A percentile compares a stretch with the other conserved stretches of the same genome.
Conservation (phyloP, 2,797 vertebrate species). For the Rhodeus uyekii region DNA sequence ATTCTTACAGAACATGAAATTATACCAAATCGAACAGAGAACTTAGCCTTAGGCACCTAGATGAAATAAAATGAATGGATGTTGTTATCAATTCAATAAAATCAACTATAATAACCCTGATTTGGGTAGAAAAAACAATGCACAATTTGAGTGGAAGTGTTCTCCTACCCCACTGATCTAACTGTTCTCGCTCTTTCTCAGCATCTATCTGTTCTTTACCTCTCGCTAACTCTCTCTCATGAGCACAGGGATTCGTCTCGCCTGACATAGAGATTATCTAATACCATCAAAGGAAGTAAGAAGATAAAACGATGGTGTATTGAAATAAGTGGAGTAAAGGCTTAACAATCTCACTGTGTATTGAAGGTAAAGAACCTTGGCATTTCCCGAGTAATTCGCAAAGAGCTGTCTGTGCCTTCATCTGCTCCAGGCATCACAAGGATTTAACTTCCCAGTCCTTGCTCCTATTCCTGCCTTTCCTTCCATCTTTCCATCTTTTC, state of each 20-base stretch:
- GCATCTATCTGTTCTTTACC: constrained; percentile 49
- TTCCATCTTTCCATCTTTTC: constrained; percentile 69
- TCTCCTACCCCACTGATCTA: constrained; percentile 74
- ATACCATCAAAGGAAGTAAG: constrained; percentile 80
- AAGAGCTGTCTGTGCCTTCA: constrained; percentile 61
- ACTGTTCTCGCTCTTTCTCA: constrained; percentile 66
- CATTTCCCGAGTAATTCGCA: constrained; percentile 60
- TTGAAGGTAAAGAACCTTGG: constrained; percentile 60
- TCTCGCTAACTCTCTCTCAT: constrained; percentile 41
- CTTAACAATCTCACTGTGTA: constrained; percentile 61
- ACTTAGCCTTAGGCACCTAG: no score
- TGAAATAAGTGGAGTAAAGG: constrained; percentile 47
- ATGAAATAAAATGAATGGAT: no score
- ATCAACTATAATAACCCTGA: neutral
- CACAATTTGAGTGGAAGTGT: constrained; percentile 69
- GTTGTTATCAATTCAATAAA: no score
- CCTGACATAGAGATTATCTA: constrained; percentile 82
- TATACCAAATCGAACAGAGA: no score
- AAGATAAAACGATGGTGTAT: constrained; percentile 62
- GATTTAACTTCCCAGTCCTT: constrained; percentile 61
- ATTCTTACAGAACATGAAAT: no score
- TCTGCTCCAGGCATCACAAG: constrained; percentile 70
- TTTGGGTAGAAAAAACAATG: neutral
- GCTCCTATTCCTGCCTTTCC: constrained; percentile 60
- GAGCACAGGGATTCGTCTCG: constrained; percentile 69